Base-by-base conservation (phyloP, 2,797 vertebrate genomes). In the Pangasius djambal region DNA sequence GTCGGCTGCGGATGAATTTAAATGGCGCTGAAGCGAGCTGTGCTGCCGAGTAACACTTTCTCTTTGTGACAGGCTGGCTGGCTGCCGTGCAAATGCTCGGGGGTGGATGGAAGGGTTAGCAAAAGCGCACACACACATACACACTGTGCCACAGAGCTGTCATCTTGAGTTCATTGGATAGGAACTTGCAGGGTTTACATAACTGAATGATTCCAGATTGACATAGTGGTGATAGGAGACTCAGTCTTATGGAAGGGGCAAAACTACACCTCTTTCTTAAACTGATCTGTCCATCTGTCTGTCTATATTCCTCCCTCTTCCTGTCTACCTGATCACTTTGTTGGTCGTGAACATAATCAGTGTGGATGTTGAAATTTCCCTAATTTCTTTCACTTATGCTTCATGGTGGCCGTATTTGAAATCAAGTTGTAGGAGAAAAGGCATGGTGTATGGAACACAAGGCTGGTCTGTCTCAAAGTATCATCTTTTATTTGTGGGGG, bases 61-160 rank as follows among this genome's bases (percentile, higher is more conserved):
- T 92, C 88, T 93, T 92, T 93, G 91, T 92, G 91, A 91, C 88
- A 92, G 70, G 70, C 90, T 93, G 93, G 91, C 91, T 83, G 83
- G 55, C 70, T 92, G 93, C 89, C 91, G 78, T 82, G 70, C 77
- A 83, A 87, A 90, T 90, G 90, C 92, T 91, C 72, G 28, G 84
- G 87, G 91, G 91, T 89, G 91, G 92, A 89, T 89, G 89, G 84
- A 85, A 85, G 89, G 91, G 89, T 90, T 88, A 72, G 88, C 85
- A 78, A 91, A 89, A 88, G 12, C 88, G 16, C 59, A 86, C 82
- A 74, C 52, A 57, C 88, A 87, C 63, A 28, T 84, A 34, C 61
- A 70, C 85, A 90, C 87, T 86, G 81, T 85, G 88, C 90, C 88
- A 86, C 84, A 89, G 90, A 78, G 89, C 89, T 89, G 88, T 82